A percentile compares a stretch with the other conserved stretches of the same genome.
phyloP scores from a whole-genome alignment of 2,113 vertebrate genomes.

The Echinops telfairi region DNA sequence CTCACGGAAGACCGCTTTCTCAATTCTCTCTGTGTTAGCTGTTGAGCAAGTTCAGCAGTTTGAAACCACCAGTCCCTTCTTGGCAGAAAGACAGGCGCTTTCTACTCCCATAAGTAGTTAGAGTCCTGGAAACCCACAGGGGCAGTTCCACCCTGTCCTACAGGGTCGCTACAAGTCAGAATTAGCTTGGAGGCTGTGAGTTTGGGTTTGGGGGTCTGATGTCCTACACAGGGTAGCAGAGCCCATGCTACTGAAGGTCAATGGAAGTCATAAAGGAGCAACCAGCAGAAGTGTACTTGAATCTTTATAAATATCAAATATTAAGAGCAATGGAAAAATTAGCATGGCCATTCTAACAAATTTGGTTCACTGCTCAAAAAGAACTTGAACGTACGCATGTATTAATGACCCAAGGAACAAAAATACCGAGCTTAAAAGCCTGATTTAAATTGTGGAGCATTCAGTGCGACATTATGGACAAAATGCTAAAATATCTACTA shows the following conservation, averaged over 20 bases:
- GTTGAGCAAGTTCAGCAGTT: too few species aligned
- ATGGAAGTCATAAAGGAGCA: neutral
- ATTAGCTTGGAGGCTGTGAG: too few species aligned
- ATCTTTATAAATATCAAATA: neutral
- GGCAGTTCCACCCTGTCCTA: too few species aligned
- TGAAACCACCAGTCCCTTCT: too few species aligned
- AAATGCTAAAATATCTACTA: neutral
- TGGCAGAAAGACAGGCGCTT: too few species aligned
- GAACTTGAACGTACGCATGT: neutral
- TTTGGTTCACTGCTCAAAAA: slow-evolving; percentile 14
- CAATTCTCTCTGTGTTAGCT: neutral
- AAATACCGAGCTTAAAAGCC: neutral
- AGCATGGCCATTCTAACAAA: neutral
- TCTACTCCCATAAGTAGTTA: too few species aligned
- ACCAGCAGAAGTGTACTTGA: neutral
- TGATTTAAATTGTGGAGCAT: neutral
- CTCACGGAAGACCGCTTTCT: neutral
- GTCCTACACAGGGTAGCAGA: neutral
- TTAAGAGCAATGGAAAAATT: neutral
- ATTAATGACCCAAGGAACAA: neutral
- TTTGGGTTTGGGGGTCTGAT: too few species aligned
- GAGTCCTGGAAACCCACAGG: too few species aligned
- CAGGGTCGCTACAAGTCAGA: too few species aligned
- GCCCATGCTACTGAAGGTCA: neutral
- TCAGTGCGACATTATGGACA: neutral